These are phyloP conservation scores for Machimus atricapillus DNA, from an alignment of 2,888 invertebrate genomes.

Conservation along the genomic window DNA sequence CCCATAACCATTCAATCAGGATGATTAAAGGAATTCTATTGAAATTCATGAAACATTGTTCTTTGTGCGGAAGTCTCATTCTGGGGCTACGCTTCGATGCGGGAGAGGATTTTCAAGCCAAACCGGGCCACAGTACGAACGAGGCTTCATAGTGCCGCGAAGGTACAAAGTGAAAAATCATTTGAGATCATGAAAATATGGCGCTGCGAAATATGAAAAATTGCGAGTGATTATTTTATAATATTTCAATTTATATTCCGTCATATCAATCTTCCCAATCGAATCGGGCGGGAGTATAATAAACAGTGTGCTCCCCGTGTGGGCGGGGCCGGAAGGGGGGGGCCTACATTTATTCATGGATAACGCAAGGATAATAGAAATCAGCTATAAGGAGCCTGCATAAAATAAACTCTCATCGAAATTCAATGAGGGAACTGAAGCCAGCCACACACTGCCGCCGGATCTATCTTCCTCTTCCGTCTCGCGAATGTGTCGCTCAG, in stretches of 20 bases:
- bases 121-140: background rate
- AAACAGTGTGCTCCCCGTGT: background rate
- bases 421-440: slow-evolving; percentile 32
- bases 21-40: slow-evolving; percentile 41
- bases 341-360: slow-evolving; percentile 30
- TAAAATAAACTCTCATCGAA: slow-evolving; percentile 41
- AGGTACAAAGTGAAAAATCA: slow-evolving; percentile 44
- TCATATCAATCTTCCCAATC: slow-evolving; percentile 42
- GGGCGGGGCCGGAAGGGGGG: background rate
- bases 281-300: background rate
- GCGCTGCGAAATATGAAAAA: slow-evolving; percentile 42
- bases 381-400: slow-evolving; percentile 36
- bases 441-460: slow-evolving; percentile 4
- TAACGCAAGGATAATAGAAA: slow-evolving; percentile 43
- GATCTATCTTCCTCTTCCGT: background rate
- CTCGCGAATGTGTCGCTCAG: background rate
- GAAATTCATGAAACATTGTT: slow-evolving; percentile 40
- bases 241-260: slow-evolving; percentile 46
- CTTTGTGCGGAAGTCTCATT: slow-evolving; percentile 16
- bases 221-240: slow-evolving; percentile 46
- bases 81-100: background rate
- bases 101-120: background rate
- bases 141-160: background rate
- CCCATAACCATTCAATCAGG: slow-evolving; percentile 39
- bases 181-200: slow-evolving; percentile 45